These are phyloP conservation scores for Caenorhabditis afra DNA, from an alignment of 2,888 invertebrate genomes.

Conservation along the genomic window DNA sequence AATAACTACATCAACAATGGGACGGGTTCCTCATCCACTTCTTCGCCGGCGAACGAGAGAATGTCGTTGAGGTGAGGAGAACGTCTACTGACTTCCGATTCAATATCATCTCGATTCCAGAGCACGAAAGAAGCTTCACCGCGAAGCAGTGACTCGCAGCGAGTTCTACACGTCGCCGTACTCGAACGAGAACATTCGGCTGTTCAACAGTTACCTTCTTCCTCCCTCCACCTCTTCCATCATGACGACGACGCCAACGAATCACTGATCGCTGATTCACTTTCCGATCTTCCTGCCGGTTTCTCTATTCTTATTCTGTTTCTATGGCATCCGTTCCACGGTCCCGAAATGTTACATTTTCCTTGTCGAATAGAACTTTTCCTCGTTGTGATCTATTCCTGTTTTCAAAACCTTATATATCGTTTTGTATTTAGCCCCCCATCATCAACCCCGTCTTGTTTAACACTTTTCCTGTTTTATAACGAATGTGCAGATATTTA, in stretches of 20 bases:
- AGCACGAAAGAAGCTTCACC: constrained; percentile 53
- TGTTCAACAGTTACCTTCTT: constrained; percentile 52
- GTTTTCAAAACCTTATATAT: constrained; percentile 43
- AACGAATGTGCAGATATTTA: constrained; percentile 49
- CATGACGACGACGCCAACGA: constrained; percentile 40
- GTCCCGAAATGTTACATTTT: constrained; percentile 7
- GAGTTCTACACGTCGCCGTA: constrained; percentile 45
- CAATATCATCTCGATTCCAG: constrained; percentile 11
- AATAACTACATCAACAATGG: constrained; percentile 16
- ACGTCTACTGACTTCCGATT: not conserved
- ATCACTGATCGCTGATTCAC: constrained; percentile 18
- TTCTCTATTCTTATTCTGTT: constrained; percentile 11
- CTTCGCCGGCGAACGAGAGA: constrained; percentile 32
- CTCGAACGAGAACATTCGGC: constrained; percentile 42
- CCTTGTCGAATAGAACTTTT: constrained; percentile 36
- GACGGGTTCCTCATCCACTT: too few species aligned
- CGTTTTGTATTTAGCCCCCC: constrained; percentile 35
- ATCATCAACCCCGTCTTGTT: constrained; percentile 18
- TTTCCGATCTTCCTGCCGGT: constrained; percentile 14
- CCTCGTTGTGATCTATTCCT: constrained; percentile 38
- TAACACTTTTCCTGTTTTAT: constrained; percentile 49
- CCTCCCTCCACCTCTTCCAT: constrained; percentile 51
- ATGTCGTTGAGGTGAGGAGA: constrained; percentile 42
- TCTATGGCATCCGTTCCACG: constrained; percentile 26
- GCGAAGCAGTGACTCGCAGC: constrained; percentile 53